Evolutionary conservation across 2,797 vertebrate genomes (phyloP).

Genomic region (Clamator glandarius): DNA sequence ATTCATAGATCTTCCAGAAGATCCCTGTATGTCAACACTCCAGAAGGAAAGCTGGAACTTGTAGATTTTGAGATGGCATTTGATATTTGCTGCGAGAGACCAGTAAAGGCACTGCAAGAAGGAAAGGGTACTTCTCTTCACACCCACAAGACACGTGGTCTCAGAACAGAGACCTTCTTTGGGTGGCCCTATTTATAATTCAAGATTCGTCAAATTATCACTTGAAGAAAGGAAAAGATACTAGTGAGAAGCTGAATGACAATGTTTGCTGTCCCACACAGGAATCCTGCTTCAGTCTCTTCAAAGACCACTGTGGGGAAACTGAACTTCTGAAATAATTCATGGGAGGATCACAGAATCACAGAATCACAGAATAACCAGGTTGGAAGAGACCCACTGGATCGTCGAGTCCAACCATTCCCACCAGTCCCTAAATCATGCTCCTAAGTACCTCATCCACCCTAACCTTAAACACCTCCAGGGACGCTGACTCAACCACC

Average conservation of each 20-base stretch:
- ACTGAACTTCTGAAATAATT: background rate
- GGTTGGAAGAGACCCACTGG: too few species aligned
- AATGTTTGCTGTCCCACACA: background rate
- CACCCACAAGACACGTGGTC: background rate
- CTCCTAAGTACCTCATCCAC: too few species aligned
- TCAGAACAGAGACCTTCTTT: background rate
- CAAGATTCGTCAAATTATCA: background rate
- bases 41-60: background rate
- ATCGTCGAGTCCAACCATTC: too few species aligned
- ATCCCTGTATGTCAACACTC: background rate
- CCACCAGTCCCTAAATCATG: too few species aligned
- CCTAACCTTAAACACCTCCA: too few species aligned
- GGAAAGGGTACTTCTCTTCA: background rate
- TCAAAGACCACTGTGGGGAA: background rate
- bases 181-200: background rate
- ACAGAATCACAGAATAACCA: too few species aligned
- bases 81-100: background rate
- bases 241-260: background rate
- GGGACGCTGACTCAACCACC: too few species aligned
- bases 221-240: background rate
- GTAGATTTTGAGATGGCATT: background rate
- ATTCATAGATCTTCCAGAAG: background rate
- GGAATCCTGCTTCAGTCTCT: background rate
- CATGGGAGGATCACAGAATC: too few species aligned
- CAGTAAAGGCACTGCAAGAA: background rate